A percentile compares a stretch with the other conserved stretches of the same genome.
phyloP scores from a whole-genome alignment of 2,113 vertebrate genomes.

The Raja brachyura region DNA sequence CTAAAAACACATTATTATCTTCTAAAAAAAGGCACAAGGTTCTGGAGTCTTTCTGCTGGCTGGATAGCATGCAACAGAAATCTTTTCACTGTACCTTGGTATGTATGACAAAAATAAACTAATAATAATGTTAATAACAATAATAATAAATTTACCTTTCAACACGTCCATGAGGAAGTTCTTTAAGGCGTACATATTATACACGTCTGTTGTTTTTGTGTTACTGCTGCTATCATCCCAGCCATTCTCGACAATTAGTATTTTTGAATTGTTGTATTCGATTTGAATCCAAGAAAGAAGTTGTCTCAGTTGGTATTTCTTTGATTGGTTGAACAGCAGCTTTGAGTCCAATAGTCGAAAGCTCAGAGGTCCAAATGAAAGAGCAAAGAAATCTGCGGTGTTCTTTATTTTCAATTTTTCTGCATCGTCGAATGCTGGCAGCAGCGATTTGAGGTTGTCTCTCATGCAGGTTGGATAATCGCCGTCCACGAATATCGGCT shows the following conservation, averaged over 20 bases:
- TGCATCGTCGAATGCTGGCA: constrained; percentile 71
- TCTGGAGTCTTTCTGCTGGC: no score
- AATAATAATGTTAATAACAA: not conserved
- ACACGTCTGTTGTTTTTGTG: constrained; percentile 82
- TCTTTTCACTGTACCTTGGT: no score
- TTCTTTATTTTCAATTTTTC: constrained; percentile 71
- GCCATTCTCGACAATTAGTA: constrained; percentile 96
- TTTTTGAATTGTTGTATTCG: constrained; percentile 79
- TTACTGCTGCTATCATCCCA: constrained; percentile 81
- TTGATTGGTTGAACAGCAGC: constrained; percentile 81
- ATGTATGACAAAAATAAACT: no score
- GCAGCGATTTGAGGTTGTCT: constrained; percentile 64
- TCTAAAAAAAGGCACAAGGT: no score
- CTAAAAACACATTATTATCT: not conserved
- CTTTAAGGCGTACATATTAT: constrained; percentile 90
- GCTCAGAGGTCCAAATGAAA: constrained; percentile 89
- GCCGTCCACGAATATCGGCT: constrained; percentile 83
- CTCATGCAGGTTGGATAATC: constrained; percentile 89
- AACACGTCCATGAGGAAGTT: constrained; percentile 84
- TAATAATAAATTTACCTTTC: constrained; percentile 66
- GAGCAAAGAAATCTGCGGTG: constrained; percentile 90
- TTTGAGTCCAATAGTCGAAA: constrained; percentile 81
- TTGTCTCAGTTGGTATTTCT: constrained; percentile 81
- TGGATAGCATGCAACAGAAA: no score
- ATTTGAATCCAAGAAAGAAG: constrained; percentile 84